phyloP scores from a whole-genome alignment of 2,113 vertebrate genomes.

The Pterocles gutturalis region DNA sequence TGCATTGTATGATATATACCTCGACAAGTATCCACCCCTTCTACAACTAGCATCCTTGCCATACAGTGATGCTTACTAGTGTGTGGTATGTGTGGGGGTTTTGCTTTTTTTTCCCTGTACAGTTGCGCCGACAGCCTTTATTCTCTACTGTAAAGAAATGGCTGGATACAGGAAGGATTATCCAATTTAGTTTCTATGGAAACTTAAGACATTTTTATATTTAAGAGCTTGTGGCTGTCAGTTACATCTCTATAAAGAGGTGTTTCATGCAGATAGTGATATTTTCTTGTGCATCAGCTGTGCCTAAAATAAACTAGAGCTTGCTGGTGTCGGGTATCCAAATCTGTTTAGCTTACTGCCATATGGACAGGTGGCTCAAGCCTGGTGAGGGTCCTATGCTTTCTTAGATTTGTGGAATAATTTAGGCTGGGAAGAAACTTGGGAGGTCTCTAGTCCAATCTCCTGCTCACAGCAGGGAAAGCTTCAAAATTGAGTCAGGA shows the following conservation, averaged over 20 bases:
- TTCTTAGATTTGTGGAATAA: conserved; percentile 2
- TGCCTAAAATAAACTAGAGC: conserved; percentile 46
- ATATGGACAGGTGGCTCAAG: conserved; percentile 7
- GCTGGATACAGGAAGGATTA: conserved; percentile 20
- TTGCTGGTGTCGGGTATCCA: conserved; percentile 34
- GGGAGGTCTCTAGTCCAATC: background rate
- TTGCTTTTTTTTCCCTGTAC: background rate
- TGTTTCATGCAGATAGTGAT: conserved; percentile 15
- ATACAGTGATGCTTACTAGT: background rate
- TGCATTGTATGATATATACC: background rate
- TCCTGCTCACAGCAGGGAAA: background rate
- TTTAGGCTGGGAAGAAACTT: background rate
- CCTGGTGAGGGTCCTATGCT: background rate
- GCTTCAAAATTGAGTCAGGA: background rate
- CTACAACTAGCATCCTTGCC: background rate
- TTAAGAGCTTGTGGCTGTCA: background rate
- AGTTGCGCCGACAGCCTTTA: background rate
- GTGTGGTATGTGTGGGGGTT: background rate
- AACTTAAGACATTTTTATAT: conserved; percentile 41
- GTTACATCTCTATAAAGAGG: conserved; percentile 17
- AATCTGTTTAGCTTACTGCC: conserved; percentile 16
- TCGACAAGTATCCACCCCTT: background rate
- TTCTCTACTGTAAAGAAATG: background rate
- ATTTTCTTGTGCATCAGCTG: conserved; percentile 39
- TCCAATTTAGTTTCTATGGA: conserved; percentile 55